A percentile compares a stretch with the other conserved stretches of the same genome.
Conservation (phyloP, 2,113 vertebrate species). For the Vulpes lagopus region DNA sequence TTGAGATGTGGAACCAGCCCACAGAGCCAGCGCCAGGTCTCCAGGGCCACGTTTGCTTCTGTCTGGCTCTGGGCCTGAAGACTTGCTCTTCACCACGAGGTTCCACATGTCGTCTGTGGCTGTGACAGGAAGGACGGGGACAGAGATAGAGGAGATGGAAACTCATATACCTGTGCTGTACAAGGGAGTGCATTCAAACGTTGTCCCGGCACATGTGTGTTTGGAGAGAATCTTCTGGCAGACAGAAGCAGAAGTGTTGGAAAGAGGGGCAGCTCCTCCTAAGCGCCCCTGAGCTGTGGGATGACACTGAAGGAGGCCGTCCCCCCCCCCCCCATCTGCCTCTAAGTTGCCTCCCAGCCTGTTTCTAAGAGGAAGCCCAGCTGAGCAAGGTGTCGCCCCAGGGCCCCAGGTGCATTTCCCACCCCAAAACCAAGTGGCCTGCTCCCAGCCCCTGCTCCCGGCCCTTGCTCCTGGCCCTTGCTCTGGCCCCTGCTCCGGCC, state of each 20-base stretch:
- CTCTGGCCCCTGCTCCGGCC: neutral
- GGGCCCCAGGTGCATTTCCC: neutral
- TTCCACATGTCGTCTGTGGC: neutral
- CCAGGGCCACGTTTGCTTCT: neutral
- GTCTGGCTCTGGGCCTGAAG: neutral
- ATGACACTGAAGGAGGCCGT: too few relatives aligned
- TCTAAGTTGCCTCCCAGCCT: neutral
- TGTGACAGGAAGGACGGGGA: neutral
- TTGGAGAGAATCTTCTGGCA: neutral
- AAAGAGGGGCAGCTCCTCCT: neutral
- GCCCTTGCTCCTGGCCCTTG: neutral
- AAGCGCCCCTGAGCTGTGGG: too few relatives aligned
- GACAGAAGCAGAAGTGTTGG: neutral
- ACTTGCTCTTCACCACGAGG: neutral
- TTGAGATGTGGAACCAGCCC: neutral
- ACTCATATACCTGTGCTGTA: rapidly evolving
- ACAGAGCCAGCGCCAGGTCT: rapidly evolving
- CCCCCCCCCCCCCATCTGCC: too few relatives aligned
- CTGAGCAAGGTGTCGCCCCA: neutral
- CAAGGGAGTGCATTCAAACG: rapidly evolving
- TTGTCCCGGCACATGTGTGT: neutral
- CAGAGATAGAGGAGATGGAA: neutral
- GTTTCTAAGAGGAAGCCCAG: neutral
- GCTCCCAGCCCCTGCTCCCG: neutral
- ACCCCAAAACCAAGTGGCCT: neutral